A percentile compares a stretch with the other conserved stretches of the same genome.
These are phyloP conservation scores for Pteropus rufus DNA, from an alignment of 2,797 vertebrate species.

Conservation along the genomic window DNA sequence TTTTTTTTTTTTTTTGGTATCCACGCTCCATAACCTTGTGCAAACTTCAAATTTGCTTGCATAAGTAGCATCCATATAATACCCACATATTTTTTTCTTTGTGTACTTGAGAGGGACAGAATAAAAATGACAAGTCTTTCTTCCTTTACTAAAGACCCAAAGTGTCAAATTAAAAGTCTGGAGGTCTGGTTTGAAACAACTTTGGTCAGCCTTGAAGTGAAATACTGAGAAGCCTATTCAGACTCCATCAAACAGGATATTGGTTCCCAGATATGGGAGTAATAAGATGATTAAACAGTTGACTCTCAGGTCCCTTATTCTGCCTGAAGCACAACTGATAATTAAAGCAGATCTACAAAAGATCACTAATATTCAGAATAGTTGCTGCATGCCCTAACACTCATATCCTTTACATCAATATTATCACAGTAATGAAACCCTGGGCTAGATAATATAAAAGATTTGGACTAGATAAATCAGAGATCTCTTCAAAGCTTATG, in stretches of 20 bases:
- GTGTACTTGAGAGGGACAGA: not conserved
- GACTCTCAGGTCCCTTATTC: not conserved
- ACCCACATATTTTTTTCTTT: not conserved
- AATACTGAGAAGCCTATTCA: not conserved
- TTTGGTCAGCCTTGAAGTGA: not conserved
- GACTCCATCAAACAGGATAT: not conserved
- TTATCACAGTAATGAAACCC: not conserved
- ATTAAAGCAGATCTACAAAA: not conserved
- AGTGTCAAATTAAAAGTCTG: not conserved
- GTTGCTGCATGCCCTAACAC: not conserved
- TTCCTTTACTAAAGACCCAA: not conserved
- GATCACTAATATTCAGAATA: not conserved
- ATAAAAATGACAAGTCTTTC: not conserved
- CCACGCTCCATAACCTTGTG: not conserved
- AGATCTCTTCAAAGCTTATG: not conserved
- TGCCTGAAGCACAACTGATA: not conserved
- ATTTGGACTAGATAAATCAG: not conserved
- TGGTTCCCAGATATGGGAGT: not conserved
- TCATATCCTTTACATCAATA: not conserved
- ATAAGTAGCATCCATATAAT: not conserved
- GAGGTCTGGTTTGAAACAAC: not conserved
- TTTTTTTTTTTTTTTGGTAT: not conserved
- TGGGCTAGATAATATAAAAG: not conserved
- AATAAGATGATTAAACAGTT: not conserved
- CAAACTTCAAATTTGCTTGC: constrained; percentile 30